phyloP scores from a whole-genome alignment of 2,888 invertebrate genomes.

The Chelonus formosanus region DNA sequence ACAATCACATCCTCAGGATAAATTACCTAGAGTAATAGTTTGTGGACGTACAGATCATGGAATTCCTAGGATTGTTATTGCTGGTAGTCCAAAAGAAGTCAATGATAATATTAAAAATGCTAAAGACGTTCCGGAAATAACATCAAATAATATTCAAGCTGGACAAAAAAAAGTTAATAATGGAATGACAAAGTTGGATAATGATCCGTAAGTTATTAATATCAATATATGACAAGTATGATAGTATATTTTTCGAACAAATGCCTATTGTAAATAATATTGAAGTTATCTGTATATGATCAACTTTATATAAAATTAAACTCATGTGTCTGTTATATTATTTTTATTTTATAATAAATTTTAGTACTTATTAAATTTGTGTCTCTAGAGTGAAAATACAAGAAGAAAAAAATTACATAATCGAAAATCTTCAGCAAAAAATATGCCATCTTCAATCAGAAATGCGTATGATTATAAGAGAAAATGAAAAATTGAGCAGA shows the following conservation, averaged over 20 bases:
- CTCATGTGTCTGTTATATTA: too few relatives aligned
- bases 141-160: conserved; percentile 71
- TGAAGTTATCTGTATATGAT: too few relatives aligned
- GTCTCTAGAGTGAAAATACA: too few relatives aligned
- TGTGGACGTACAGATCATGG: conserved; percentile 67
- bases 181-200: conserved; percentile 75
- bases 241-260: too few relatives aligned
- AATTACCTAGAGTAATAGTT: conserved; percentile 68
- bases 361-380: too few relatives aligned
- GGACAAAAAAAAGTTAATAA: conserved; percentile 75
- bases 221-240: too few relatives aligned
- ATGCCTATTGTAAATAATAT: too few relatives aligned
- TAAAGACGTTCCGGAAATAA: conserved; percentile 66
- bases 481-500: conserved; percentile 70
- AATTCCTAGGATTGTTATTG: conserved; percentile 69
- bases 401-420: conserved; percentile 70
- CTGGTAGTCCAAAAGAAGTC: conserved; percentile 62
- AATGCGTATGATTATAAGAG: conserved; percentile 71
- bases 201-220: conserved; percentile 68
- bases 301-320: too few relatives aligned
- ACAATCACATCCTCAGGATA: conserved; percentile 24
- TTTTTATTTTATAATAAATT: too few relatives aligned
- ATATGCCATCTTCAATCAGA: conserved; percentile 72
- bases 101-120: conserved; percentile 48
- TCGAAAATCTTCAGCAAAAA: conserved; percentile 72